Base-by-base conservation (phyloP, 2,888 invertebrate genomes). In the Luperina testacea region DNA sequence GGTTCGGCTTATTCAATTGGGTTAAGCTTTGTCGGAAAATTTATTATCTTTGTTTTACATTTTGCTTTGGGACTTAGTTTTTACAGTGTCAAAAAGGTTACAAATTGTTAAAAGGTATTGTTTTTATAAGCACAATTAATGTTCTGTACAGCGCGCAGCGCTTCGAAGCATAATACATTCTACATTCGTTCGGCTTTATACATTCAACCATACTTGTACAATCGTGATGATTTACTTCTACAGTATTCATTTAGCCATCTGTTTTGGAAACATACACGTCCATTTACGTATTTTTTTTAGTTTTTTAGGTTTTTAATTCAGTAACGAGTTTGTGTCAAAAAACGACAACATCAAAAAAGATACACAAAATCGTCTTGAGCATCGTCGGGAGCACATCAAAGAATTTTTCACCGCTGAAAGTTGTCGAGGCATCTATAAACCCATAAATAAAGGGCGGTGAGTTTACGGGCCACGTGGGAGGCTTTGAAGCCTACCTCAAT, bases 401-500 rank as follows among this genome's bases (percentile, higher is more conserved):
- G 75, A 78, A 77, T 77, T 4, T 81, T 77, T 83, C 24, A 38
- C 6, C 45, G 45, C 24, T 68, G 63, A 69, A 75, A 77, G 75
- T 83, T 64, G 76, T 59, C 24, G 78, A 77, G 42, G 68, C 77
- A 74, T 81, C 61, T 84, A 85, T 80, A 78, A 78, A 20, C 65
- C 68, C 48, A 71, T 86, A 80, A 80, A 86, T 75, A 84, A 68
- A 81, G 74, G 75, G 77, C 59, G n/a, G 42, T 67, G 77, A 51
- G 75, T 27, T 64, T 69, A n/a, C 67, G 63, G 48, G 27, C 69
- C 78, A 75, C 73, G 80, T 64, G 78, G 79, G 80, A 75, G 63
- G 75, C 86, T 84, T 83, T 77, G 69, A 80, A 75, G 80, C 69
- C 81, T 61, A 68, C 79, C 63, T 80, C 77, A 82, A 87, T 72